Evolutionary conservation across 2,113 vertebrate genomes (phyloP).

Genomic region (Rhynchomys soricoides): DNA sequence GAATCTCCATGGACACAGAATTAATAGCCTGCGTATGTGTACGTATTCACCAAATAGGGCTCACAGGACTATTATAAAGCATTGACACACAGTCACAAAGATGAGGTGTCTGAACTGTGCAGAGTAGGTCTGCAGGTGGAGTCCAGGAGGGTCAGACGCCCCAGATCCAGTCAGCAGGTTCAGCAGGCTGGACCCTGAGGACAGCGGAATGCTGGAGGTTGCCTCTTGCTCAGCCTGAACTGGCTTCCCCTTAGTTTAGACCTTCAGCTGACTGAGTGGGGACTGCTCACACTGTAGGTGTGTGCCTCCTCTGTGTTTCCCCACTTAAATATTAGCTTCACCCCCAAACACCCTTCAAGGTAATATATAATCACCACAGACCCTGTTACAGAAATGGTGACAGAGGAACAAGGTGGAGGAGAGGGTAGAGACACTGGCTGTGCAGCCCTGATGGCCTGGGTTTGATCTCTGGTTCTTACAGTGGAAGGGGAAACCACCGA

Average conservation of each 20-base stretch:
- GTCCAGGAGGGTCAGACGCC: background rate
- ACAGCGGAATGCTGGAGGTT: background rate
- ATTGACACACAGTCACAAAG: background rate
- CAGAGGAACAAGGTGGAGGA: background rate
- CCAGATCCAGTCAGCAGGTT: background rate
- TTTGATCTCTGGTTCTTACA: no score
- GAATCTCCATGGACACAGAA: background rate
- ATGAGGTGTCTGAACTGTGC: background rate
- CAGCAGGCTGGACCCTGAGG: background rate
- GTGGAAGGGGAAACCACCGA: no score
- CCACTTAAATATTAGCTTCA: background rate
- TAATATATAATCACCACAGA: constrained; percentile 8
- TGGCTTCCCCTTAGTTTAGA: background rate
- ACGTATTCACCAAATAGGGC: background rate
- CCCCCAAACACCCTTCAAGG: background rate
- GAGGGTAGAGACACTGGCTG: background rate
- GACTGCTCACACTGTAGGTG: background rate
- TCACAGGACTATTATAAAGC: background rate
- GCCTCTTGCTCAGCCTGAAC: background rate
- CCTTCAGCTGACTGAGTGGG: background rate
- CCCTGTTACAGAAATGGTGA: background rate
- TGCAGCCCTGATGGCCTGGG: background rate
- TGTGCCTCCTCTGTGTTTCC: background rate
- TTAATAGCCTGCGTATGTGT: background rate
- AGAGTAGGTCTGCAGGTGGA: background rate